Percentiles rank a stretch among this genome's conserved stretches.
phyloP scores from a whole-genome alignment of 2,797 vertebrate species.

The Sarcophilus harrisii region DNA sequence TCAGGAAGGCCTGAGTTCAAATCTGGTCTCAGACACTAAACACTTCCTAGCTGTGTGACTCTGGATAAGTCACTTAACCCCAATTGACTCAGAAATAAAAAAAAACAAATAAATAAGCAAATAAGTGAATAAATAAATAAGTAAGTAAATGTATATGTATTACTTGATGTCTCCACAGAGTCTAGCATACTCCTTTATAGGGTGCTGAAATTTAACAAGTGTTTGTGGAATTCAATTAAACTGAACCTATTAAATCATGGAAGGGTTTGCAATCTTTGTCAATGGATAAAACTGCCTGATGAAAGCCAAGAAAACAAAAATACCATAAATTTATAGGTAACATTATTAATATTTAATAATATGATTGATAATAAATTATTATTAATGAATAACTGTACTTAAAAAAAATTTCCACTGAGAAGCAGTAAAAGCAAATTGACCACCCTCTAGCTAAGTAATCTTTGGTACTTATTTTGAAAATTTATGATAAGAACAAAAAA shows the following conservation, averaged over 20 bases:
- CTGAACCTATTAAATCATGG: neutral
- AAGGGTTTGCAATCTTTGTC: neutral
- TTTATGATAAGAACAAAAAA: neutral
- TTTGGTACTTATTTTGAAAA: neutral
- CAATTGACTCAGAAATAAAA: too few species aligned
- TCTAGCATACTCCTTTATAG: neutral
- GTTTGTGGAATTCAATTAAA: neutral
- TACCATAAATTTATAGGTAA: neutral
- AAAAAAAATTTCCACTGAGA: neutral
- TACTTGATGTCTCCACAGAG: too few species aligned
- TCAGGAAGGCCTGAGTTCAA: too few species aligned
- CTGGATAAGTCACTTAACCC: too few species aligned
- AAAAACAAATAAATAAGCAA: too few species aligned
- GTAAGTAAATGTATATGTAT: too few species aligned
- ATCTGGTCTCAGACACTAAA: too few species aligned
- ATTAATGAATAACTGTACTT: neutral
- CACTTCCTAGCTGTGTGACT: too few species aligned
- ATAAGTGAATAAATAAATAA: too few species aligned
- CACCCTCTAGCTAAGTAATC: neutral
- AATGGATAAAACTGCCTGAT: neutral
- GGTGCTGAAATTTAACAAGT: neutral
- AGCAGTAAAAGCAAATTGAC: neutral
- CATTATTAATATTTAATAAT: neutral
- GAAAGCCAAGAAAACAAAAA: neutral
- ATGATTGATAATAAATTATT: neutral